Percentiles rank a stretch among this genome's conserved stretches.
phyloP scores from a whole-genome alignment of 2,797 vertebrate species.

The Oreortyx pictus region DNA sequence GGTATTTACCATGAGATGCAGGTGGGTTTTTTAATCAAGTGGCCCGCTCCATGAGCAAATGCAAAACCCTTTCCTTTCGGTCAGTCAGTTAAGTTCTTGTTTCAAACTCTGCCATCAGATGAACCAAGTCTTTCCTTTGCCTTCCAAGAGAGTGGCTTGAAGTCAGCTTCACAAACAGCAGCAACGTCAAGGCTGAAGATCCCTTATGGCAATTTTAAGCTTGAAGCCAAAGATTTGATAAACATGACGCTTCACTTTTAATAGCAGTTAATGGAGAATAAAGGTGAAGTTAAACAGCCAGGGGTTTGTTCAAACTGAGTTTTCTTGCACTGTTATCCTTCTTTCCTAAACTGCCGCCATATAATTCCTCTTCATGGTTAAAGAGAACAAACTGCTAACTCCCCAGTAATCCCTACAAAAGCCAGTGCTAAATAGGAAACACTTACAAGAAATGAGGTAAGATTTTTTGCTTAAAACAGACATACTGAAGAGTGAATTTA shows the following conservation, averaged over 20 bases:
- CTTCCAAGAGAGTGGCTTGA: background rate
- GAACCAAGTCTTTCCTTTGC: background rate
- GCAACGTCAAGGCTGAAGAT: conserved; percentile 1
- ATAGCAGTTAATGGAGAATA: background rate
- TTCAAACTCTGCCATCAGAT: background rate
- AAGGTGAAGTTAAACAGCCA: background rate
- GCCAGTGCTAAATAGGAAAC: background rate
- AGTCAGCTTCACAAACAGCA: background rate
- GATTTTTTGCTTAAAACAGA: conserved; percentile 38
- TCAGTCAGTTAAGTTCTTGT: background rate
- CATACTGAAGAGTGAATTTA: background rate
- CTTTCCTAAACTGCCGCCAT: background rate
- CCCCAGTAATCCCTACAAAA: background rate
- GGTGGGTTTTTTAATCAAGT: background rate
- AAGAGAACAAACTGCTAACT: background rate
- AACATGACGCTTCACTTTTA: background rate
- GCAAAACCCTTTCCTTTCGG: background rate
- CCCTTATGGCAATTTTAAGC: background rate
- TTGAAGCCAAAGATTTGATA: background rate
- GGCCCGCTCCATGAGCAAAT: background rate
- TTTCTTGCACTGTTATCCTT: background rate
- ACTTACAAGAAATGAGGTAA: background rate
- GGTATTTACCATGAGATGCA: background rate
- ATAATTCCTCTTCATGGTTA: background rate
- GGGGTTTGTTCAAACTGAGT: background rate